Evolutionary conservation across 2,888 invertebrate species (phyloP), one percentile per base, ranked within the genome.

Genomic region (Drosophila rubida): DNA sequence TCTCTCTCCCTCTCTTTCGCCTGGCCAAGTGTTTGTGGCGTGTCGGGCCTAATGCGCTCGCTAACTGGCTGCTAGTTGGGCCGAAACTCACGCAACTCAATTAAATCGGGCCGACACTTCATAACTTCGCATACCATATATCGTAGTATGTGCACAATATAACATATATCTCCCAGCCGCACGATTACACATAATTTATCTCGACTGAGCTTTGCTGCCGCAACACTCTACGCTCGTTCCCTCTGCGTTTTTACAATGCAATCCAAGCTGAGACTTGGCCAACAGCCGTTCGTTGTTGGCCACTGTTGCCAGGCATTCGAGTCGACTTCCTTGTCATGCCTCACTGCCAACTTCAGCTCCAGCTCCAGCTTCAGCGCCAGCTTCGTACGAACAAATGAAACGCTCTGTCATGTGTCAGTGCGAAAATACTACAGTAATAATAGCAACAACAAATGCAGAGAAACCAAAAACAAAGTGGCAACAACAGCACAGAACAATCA

Each of bases 331-430:
- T 69, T 54, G 78, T 82, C 82, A 80, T 80, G 84, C 69, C 46
- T 54, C 60, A 69, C 67, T 63, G 27, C 41, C 30, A 42, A 35
- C 45, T 60, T 69, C 76, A n/a, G n/a, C n/a, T n/a, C n/a, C n/a
- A n/a, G n/a, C n/a, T n/a, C n/a, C n/a, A n/a, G n/a, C n/a, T n/a
- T n/a, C n/a, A n/a, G n/a, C n/a, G n/a, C n/a, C 30, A 42, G 39
- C 45, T 60, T 69, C 76, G 51, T 65, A 70, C 80, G 76, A 87
- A 87, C 82, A 83, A 84, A 87, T 84, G 87, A 87, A 84, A 82
- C 80, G 83, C 85, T 84, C 82, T 85, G 83, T 87, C 83, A 84
- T 84, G 87, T 84, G 87, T 87, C 85, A 87, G 87, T 69, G 87
- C 70, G 67, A 70, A 64, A 81, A 74, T 78, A 77, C 51, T 61